phyloP scores from a whole-genome alignment of 2,888 invertebrate genomes.

The Brachylomia viminalis region DNA sequence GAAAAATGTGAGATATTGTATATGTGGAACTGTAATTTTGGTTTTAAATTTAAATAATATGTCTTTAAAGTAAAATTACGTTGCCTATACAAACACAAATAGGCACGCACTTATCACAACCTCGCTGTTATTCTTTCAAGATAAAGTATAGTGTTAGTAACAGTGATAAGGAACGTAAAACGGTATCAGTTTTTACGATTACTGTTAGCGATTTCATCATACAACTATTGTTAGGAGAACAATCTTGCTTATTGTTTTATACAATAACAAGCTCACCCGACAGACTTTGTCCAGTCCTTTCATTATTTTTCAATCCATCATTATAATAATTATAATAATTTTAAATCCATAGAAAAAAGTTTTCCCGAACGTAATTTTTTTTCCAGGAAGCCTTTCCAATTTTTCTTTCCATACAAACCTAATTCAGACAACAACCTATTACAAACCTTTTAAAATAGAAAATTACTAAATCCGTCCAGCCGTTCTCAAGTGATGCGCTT shows the following conservation, averaged over 20 bases:
- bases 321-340: too few relatives aligned
- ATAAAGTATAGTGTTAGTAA: constrained; percentile 54
- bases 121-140: constrained; percentile 41
- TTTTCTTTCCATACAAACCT: neutral
- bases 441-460: neutral
- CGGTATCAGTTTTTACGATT: constrained; percentile 57
- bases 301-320: neutral
- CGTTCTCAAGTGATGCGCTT: neutral
- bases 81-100: constrained; percentile 16
- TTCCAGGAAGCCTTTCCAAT: neutral
- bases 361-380: neutral
- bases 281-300: neutral
- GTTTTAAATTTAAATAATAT: neutral
- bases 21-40: neutral
- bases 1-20: neutral
- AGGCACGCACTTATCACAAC: constrained; percentile 37
- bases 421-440: neutral
- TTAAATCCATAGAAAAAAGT: neutral
- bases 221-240: constrained; percentile 18
- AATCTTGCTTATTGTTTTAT: constrained; percentile 9
- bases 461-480: neutral
- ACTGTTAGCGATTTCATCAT: constrained; percentile 44
- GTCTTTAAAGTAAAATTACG: neutral
- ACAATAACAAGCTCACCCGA: neutral
- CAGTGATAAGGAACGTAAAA: constrained; percentile 52